phyloP scores from a whole-genome alignment of 2,888 invertebrate genomes.

The Minunthozetes semirufus region DNA sequence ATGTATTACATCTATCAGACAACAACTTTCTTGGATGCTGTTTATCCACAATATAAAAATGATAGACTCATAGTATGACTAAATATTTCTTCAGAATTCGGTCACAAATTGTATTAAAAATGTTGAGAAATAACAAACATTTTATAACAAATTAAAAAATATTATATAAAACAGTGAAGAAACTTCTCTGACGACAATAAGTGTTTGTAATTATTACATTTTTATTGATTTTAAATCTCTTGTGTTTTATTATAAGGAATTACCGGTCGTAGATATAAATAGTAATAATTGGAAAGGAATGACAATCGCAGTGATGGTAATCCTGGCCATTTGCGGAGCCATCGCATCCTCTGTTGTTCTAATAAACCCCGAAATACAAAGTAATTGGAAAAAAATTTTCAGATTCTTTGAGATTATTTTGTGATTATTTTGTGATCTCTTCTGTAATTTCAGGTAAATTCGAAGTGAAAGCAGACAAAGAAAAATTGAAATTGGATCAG shows the following conservation, averaged over 20 bases:
- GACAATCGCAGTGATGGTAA: slow-evolving; percentile 87
- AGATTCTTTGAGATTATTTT: slow-evolving; percentile 2
- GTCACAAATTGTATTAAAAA: too few relatives aligned
- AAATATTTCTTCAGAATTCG: too few relatives aligned
- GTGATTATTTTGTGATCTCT: background rate
- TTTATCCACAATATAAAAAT: too few relatives aligned
- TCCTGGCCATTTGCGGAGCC: slow-evolving; percentile 80
- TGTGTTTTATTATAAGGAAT: slow-evolving; percentile 59
- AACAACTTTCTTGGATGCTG: too few relatives aligned
- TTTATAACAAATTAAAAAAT: too few relatives aligned
- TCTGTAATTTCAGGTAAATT: slow-evolving; percentile 31
- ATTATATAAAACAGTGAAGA: too few relatives aligned
- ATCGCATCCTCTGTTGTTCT: slow-evolving; percentile 92
- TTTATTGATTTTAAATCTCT: too few relatives aligned
- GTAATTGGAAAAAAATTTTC: background rate
- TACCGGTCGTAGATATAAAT: slow-evolving; percentile 84
- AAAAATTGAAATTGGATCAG: slow-evolving; percentile 41
- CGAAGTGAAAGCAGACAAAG: slow-evolving; percentile 23
- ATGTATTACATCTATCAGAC: too few relatives aligned
- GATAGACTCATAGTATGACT: too few relatives aligned
- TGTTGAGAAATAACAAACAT: too few relatives aligned
- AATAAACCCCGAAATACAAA: slow-evolving; percentile 63
- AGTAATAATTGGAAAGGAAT: slow-evolving; percentile 97
- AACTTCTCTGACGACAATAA: too few relatives aligned
- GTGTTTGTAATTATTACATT: too few relatives aligned